Base-by-base conservation (phyloP, 1,140 invertebrate genomes). In the Arion vulgaris region DNA sequence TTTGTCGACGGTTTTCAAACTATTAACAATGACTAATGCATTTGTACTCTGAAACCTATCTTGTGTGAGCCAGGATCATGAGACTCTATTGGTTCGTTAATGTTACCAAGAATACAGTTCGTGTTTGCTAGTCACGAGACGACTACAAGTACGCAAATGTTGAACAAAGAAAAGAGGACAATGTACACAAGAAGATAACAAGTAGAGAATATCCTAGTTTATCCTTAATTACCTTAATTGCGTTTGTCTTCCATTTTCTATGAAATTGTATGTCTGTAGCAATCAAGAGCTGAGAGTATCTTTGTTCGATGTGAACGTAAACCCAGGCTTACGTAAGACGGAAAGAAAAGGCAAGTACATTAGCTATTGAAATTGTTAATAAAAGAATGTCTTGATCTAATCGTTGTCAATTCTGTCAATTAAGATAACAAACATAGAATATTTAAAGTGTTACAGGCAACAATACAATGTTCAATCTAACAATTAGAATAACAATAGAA, bases 161-260 rank as follows among this genome's bases (percentile, higher is more conserved):
- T 66, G 5, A 66, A 66, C 62, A 28, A 66, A 7, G 28, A 66
- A 32, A n/a, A 66, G n/a, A 66, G 2, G 62, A 66, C 62, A 34
- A 66, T 66, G 62, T 66, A n/a, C 28, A 66, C 28, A 66, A 66
- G 1, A 66, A 66, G 62, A 66, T 1, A 32, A 23, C 7, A 32
- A 66, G n/a, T 32, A 32, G 11, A 66, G 32, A 32, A 32, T 66
- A 32, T 5, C n/a, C n/a, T 5, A 34, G n/a, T 66, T 28, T 66
- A 66, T 66, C 62, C n/a, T 66, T 66, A 66, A 66, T 66, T 66
- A 66, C n/a, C 28, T 66, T 66, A 66, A 66, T 7, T 66, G 28
- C 4, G 17, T 62, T 62, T 66, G 62, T 32, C 62, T 66, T 57
- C 19, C 51, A 17, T 4, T 7, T 66, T 17, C n/a, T 34, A 32